Evolutionary conservation across 2,888 invertebrate species (phyloP).

Genomic region (Agrotis exclamationis): DNA sequence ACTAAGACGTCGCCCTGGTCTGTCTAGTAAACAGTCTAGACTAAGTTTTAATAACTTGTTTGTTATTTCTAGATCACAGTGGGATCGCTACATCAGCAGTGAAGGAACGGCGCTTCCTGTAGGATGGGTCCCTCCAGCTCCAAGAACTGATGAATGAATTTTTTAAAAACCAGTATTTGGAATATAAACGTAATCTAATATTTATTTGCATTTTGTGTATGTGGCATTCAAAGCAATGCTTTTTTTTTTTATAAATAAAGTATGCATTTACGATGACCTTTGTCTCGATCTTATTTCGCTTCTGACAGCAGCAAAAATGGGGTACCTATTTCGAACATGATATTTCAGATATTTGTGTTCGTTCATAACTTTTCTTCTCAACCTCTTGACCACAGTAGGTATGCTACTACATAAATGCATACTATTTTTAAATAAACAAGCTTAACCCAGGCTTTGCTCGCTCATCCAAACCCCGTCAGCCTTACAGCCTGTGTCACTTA

Average conservation of each 20-base stretch:
- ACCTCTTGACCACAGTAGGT: too few species aligned
- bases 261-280: conserved; percentile 12
- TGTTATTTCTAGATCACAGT: conserved; percentile 87
- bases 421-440: too few species aligned
- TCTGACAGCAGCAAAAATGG: neutral
- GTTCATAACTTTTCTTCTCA: too few species aligned
- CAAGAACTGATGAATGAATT: conserved; percentile 23
- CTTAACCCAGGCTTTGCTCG: too few species aligned
- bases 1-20: too few species aligned
- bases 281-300: too few species aligned
- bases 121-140: conserved; percentile 93
- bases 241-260: conserved; percentile 58
- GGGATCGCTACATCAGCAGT: conserved; percentile 83
- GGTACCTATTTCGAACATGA: too few species aligned
- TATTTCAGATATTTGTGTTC: too few species aligned
- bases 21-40: too few species aligned
- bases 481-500: too few species aligned
- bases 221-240: conserved; percentile 54
- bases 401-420: too few species aligned
- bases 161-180: conserved; percentile 34
- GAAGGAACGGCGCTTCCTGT: conserved; percentile 92
- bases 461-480: too few species aligned
- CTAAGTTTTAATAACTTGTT: neutral
- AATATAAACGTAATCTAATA: conserved; percentile 46
- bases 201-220: conserved; percentile 59